phyloP scores from a whole-genome alignment of 2,113 vertebrate genomes.

The Lethenteron camtschaticum region DNA sequence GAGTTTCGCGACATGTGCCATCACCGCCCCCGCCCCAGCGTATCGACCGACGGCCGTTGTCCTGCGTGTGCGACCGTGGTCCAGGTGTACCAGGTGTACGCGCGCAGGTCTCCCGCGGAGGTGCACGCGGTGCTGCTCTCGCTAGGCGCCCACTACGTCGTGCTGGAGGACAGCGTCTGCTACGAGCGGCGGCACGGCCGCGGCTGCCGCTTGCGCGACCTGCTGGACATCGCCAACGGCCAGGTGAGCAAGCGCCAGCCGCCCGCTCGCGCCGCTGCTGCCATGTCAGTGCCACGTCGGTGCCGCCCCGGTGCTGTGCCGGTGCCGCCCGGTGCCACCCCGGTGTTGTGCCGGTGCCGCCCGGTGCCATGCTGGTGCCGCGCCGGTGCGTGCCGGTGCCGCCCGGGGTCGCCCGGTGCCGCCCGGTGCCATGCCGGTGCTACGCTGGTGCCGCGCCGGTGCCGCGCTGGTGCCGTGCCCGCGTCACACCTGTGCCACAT shows the following conservation, averaged over 20 bases:
- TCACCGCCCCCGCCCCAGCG: too few species aligned
- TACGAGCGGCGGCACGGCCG: conserved; percentile 53
- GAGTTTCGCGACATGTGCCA: too few species aligned
- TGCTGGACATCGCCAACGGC: conserved; percentile 65
- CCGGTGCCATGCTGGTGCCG: rapidly evolving
- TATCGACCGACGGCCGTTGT: too few species aligned
- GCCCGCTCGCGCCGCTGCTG: too few species aligned
- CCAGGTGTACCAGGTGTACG: conserved; percentile 86
- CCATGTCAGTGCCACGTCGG: background rate
- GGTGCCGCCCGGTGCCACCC: background rate
- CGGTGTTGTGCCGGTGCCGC: background rate
- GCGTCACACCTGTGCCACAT: background rate
- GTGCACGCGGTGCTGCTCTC: conserved; percentile 39
- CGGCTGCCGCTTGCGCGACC: conserved; percentile 66
- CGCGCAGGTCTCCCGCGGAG: conserved; percentile 41
- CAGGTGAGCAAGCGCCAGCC: conserved; percentile 33
- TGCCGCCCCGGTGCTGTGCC: background rate
- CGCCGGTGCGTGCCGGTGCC: background rate
- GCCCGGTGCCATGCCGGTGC: rapidly evolving
- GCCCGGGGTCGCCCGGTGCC: background rate
- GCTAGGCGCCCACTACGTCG: conserved; percentile 54
- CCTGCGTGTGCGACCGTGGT: background rate
- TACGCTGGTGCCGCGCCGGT: background rate
- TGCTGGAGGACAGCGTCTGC: conserved; percentile 86
- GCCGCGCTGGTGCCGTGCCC: background rate